Evolutionary conservation across 2,888 invertebrate species (phyloP), one percentile per base, ranked within the genome.

Genomic region (Drosophila tripunctata): DNA sequence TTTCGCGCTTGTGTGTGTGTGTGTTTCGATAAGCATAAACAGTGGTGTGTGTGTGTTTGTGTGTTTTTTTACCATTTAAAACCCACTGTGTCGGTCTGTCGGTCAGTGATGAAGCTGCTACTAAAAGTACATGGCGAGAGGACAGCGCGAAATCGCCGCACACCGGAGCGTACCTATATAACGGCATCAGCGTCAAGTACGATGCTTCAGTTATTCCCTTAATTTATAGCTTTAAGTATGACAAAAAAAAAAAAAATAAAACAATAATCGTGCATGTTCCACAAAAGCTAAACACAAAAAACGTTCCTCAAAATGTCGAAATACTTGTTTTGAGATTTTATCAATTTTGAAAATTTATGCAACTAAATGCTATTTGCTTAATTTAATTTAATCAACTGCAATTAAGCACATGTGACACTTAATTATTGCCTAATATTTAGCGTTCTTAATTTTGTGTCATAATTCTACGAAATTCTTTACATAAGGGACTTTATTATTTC

Each of bases 81-180:
- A 10, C 14, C 24, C 10, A 22, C 19, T 33, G 63, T 64, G n/a
- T 36, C 15, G 19, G 10, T 5, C 24, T 35, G 6, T 24, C 12
- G 15, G 21, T 41, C 33, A 5, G 51, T 24, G 51, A 91, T 91
- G 91, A 91, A 91, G 81, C 78, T 91, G 54, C 65, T 91, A 48
- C 66, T 91, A 5, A 91, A 91, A 89, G 89, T 90, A 31, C 90
- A 91, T 72, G 89, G 90, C 33, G 87, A 90, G 67, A 89, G 84
- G 67, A 90, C 77, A 41, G 74, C 90, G 44, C 87, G 89, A 36
- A 79, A 77, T 67, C 89, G 90, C 44, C 88, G 77, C 10, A 76
- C 76, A 7, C 65, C 67, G 15, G 86, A 83, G n/a, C 85, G 64
- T 14, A 55, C 57, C 86, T 35, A 54, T 65, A 43, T 79, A 83